Evolutionary conservation across 2,888 invertebrate genomes (phyloP), one percentile per base, ranked within the genome.

Genomic region (Ferrisia virgata): DNA sequence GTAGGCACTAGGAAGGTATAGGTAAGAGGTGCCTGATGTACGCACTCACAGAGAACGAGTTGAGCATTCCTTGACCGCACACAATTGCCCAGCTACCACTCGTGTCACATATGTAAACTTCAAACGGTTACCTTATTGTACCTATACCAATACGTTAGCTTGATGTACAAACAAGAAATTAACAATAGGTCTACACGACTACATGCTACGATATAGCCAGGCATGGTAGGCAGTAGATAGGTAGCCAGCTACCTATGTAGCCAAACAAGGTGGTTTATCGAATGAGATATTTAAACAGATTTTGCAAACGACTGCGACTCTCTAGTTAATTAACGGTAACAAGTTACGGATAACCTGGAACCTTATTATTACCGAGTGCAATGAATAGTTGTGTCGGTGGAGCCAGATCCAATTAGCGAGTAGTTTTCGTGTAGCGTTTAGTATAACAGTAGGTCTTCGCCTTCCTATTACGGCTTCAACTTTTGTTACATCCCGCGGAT

Each of bases 301-400:
- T 72, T 72, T 18, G 72, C 72, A 72, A 72, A 72, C 72, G 72
- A 33, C 33, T 72, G 31, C 33, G 72, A 72, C 72, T 72, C 72
- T 72, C 72, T 33, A 72, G 72, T 72, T 72, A 72, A 72, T 72
- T 72, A 72, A 72, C 72, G 36, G 72, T 72, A 72, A 72, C 72
- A 72, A 72, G 72, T 72, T 72, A 33, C 33, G 72, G 72, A 72
- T 72, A 72, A 72, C 72, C 72, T 72, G 72, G 72, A 72, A 33
- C 72, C 58, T 64, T 64, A 64, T 72, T 72, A 72, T 72, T 72
- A 72, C 72, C 22, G 72, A 72, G 72, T 72, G 72, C 72, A 33
- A 72, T 72, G 72, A 72, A 72, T 72, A 64, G 22, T 64, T 28
- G 72, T 72, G 72, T 72, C 31, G 72, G 33, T 33, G 11, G 64